Evolutionary conservation across 2,888 invertebrate species (phyloP).

Genomic region (Drosophila incognita): DNA sequence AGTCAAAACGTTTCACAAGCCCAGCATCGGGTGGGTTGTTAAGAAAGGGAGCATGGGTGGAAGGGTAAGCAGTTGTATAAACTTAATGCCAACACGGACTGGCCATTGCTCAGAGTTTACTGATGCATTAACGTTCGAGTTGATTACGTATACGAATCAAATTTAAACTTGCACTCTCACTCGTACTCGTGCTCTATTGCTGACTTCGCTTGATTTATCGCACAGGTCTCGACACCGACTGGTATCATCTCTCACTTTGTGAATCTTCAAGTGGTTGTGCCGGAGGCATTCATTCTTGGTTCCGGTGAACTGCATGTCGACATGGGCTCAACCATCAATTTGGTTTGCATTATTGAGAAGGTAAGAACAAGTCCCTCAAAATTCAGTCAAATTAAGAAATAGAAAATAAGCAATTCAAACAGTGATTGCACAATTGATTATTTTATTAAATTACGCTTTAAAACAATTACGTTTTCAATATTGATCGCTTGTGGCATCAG

Average conservation of each 20-base stretch:
- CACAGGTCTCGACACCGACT: conserved; percentile 92
- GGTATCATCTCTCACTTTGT: conserved; percentile 95
- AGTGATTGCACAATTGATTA: background rate
- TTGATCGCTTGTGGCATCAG: background rate
- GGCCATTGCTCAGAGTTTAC: conserved; percentile 46
- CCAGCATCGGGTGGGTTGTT: background rate
- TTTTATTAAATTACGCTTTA: background rate
- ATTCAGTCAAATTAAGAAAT: background rate
- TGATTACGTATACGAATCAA: conserved; percentile 57
- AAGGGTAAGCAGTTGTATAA: background rate
- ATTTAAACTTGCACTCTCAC: conserved; percentile 41
- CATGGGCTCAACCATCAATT: conserved; percentile 94
- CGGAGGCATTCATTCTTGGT: conserved; percentile 95
- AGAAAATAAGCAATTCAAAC: no score
- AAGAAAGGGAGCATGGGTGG: background rate
- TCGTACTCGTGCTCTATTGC: conserved; percentile 25
- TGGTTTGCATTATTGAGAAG: conserved; percentile 96
- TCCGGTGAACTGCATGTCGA: conserved; percentile 95
- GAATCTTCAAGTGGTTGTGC: conserved; percentile 94
- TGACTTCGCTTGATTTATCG: conserved; percentile 71
- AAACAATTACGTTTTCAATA: background rate
- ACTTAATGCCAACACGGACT: conserved; percentile 29
- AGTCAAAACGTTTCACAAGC: conserved; percentile 46
- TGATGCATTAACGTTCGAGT: conserved; percentile 73
- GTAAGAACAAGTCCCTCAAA: conserved; percentile 85